Conservation (phyloP, 2,113 vertebrate species). For the Oxyura jamaicensis region DNA sequence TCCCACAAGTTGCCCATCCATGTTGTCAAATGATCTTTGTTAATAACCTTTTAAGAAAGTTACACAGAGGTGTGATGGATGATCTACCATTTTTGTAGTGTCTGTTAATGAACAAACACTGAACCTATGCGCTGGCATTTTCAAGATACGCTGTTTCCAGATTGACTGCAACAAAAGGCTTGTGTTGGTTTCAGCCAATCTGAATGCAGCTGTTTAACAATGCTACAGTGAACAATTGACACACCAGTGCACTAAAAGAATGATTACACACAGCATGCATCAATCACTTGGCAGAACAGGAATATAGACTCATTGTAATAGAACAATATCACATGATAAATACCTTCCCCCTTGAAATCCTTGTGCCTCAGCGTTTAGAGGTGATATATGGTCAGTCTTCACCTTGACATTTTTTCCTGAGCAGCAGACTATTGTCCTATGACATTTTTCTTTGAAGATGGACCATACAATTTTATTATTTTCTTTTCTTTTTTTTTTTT, state of each 20-base stretch:
- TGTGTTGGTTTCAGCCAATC: not conserved
- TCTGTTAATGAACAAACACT: not conserved
- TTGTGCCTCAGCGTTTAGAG: conserved; percentile 46
- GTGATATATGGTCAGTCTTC: conserved; percentile 71
- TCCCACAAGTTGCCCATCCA: not conserved
- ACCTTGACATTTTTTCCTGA: conserved; percentile 46
- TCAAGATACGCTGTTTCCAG: not conserved
- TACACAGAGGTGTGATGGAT: not conserved
- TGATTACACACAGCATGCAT: conserved; percentile 64
- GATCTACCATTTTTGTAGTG: not conserved
- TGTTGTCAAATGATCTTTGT: not conserved
- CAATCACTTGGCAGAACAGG: conserved; percentile 68
- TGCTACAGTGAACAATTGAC: conserved; percentile 15
- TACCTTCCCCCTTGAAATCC: conserved; percentile 70
- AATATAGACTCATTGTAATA: conserved; percentile 72
- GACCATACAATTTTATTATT: not conserved
- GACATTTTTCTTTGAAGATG: conserved; percentile 34
- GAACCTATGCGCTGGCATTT: not conserved
- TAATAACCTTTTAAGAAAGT: not conserved
- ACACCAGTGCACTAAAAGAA: conserved; percentile 56
- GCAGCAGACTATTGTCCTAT: conserved; percentile 27
- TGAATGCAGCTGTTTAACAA: conserved; percentile 47
- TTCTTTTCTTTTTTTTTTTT: not conserved
- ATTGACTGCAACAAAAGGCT: not conserved
- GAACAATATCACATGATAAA: conserved; percentile 77